Percentiles rank a stretch among this genome's conserved stretches.
Conservation (phyloP, 2,888 invertebrate species). For the Xiphydria camelus region DNA sequence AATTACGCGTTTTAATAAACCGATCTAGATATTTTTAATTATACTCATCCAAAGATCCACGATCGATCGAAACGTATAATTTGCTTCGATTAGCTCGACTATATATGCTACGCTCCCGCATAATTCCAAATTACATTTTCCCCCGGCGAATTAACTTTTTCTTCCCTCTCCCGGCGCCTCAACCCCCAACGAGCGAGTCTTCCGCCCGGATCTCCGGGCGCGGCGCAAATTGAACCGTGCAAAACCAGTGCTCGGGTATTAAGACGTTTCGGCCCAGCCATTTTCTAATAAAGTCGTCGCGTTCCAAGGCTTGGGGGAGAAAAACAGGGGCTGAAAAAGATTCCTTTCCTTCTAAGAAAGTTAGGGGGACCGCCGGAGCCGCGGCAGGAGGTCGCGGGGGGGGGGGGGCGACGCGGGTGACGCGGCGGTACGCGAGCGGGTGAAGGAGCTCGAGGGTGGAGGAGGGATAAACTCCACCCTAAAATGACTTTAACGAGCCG, state of each 20-base stretch:
- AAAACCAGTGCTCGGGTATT: slow-evolving; percentile 33
- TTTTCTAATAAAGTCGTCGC: slow-evolving; percentile 54
- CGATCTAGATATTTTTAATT: no score
- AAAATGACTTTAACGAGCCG: slow-evolving; percentile 50
- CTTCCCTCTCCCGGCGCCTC: no score
- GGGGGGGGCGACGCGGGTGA: slow-evolving; percentile 15
- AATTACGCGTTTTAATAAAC: no score
- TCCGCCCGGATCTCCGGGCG: background rate
- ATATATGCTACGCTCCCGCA: no score
- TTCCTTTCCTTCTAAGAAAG: slow-evolving; percentile 40
- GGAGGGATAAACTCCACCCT: slow-evolving; percentile 25
- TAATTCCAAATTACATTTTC: no score
- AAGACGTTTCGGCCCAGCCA: slow-evolving; percentile 46
- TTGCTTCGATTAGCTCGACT: no score
- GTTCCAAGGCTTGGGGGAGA: slow-evolving; percentile 23
- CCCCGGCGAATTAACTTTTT: no score
- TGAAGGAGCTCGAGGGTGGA: slow-evolving; percentile 4
- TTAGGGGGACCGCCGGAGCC: slow-evolving; percentile 32
- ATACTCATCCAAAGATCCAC: no score
- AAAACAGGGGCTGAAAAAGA: slow-evolving; percentile 51
- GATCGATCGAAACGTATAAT: no score
- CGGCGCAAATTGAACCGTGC: background rate
- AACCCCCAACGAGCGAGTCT: no score
- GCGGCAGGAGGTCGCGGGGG: slow-evolving; percentile 20
- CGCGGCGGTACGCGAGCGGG: slow-evolving; percentile 4